A percentile compares a stretch with the other conserved stretches of the same genome.
Evolutionary conservation across 2,113 vertebrate species (phyloP).

Genomic region (Anguilla japonica): DNA sequence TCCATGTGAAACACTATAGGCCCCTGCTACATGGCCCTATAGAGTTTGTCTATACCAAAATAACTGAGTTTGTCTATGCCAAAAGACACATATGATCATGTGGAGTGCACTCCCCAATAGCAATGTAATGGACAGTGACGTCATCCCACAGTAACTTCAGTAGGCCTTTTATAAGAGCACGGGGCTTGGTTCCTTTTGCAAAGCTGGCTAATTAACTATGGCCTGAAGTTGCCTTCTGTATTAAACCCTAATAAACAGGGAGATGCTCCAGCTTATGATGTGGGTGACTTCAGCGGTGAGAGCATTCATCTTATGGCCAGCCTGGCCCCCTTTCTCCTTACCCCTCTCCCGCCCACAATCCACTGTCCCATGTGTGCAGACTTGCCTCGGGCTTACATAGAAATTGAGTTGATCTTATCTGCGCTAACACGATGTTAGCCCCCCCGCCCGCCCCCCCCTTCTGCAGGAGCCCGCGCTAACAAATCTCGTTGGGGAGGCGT

Average conservation of each 20-base stretch:
- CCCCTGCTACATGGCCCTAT: neutral
- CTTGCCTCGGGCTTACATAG: conserved; percentile 10
- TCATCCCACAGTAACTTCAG: too few relatives aligned
- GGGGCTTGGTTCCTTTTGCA: too few relatives aligned
- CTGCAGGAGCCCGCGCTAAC: neutral
- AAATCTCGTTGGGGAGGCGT: neutral
- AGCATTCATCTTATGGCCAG: neutral
- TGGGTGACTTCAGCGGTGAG: neutral
- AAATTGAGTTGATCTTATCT: conserved; percentile 4
- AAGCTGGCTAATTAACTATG: neutral
- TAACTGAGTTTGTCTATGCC: neutral
- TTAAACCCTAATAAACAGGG: neutral
- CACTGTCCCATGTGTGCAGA: conserved; percentile 5
- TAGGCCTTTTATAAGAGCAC: too few relatives aligned
- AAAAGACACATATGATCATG: neutral
- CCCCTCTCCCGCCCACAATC: neutral
- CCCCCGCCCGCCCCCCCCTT: neutral
- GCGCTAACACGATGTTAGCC: neutral
- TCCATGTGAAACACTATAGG: neutral
- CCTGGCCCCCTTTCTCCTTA: neutral
- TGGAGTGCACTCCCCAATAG: too few relatives aligned
- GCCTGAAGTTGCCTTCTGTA: neutral
- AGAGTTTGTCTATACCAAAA: neutral
- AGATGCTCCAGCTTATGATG: neutral
- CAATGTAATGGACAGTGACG: too few relatives aligned